Percentiles rank a stretch among this genome's conserved stretches.
Conservation (phyloP, 2,888 invertebrate genomes). For the Epinotia bilunana region DNA sequence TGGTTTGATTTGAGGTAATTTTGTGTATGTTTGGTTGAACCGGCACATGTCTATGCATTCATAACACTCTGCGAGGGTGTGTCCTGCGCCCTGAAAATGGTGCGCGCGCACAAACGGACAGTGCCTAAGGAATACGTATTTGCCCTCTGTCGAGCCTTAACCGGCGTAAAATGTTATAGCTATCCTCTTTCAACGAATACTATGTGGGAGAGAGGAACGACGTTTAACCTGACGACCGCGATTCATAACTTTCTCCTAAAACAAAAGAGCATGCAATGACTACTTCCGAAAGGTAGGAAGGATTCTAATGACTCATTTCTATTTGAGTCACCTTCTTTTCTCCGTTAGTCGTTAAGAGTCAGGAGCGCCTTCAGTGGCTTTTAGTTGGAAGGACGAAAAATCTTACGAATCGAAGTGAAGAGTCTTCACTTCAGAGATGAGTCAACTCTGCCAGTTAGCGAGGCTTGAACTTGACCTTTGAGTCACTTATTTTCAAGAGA, state of each 20-base stretch:
- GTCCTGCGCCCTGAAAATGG: slow-evolving; percentile 79
- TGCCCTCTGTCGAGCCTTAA: slow-evolving; percentile 52
- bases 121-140: slow-evolving; percentile 59
- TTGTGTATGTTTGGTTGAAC: slow-evolving; percentile 21
- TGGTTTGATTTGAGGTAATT: not conserved
- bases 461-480: slow-evolving; percentile 25
- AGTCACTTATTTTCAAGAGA: slow-evolving; percentile 4
- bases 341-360: slow-evolving; percentile 4
- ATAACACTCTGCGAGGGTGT: slow-evolving; percentile 65
- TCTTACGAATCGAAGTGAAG: not conserved
- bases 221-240: not conserved
- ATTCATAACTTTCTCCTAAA: slow-evolving; percentile 23
- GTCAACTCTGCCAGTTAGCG: not conserved
- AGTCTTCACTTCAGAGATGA: slow-evolving; percentile 11
- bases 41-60: slow-evolving; percentile 66
- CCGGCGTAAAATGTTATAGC: slow-evolving; percentile 53
- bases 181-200: slow-evolving; percentile 52
- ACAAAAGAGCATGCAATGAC: slow-evolving; percentile 35
- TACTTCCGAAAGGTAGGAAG: slow-evolving; percentile 14
- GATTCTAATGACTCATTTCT: slow-evolving; percentile 25
- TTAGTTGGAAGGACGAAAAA: not conserved
- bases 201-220: slow-evolving; percentile 46
- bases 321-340: slow-evolving; percentile 31
- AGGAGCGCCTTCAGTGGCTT: not conserved
- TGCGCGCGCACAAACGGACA: slow-evolving; percentile 78